Conservation (phyloP, 2,888 invertebrate species). For the Tenthredo livida region DNA sequence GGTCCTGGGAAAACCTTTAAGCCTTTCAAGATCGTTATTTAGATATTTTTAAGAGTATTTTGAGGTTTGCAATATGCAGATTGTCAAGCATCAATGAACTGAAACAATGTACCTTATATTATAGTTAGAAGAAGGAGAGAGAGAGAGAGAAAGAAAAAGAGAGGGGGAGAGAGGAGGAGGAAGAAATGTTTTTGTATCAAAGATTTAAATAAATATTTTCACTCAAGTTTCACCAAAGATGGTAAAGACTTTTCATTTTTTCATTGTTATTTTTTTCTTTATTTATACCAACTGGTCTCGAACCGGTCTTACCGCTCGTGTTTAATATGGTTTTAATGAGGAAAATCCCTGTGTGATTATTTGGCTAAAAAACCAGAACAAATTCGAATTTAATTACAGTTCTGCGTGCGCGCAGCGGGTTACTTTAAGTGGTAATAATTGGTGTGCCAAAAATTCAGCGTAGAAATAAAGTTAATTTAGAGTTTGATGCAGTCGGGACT, state of each 20-base stretch:
- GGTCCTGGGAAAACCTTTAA: not conserved
- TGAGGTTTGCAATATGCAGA: not conserved
- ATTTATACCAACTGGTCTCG: not conserved
- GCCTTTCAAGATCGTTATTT: constrained; percentile 10
- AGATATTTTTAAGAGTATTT: constrained; percentile 4
- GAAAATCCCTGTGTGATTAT: constrained; percentile 50
- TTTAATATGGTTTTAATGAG: constrained; percentile 47
- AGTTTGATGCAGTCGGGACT: constrained; percentile 33
- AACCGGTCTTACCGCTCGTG: constrained; percentile 36
- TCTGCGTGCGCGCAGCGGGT: not conserved
- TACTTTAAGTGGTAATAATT: constrained; percentile 49
- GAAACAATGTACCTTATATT: constrained; percentile 47
- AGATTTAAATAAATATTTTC: constrained; percentile 63
- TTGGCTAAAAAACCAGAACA: constrained; percentile 47
- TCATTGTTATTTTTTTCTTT: not conserved
- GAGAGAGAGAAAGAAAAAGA: not conserved
- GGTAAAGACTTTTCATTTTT: not conserved
- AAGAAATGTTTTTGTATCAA: constrained; percentile 61
- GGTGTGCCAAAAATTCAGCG: constrained; percentile 47
- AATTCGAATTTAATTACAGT: constrained; percentile 52
- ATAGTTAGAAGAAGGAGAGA: not conserved
- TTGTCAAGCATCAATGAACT: constrained; percentile 39
- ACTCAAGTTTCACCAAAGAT: constrained; percentile 6
- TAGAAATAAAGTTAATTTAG: constrained; percentile 44
- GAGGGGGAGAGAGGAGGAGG: not conserved